Evolutionary conservation across 1,140 invertebrate genomes (phyloP).

Genomic region (Orius insidiosus): DNA sequence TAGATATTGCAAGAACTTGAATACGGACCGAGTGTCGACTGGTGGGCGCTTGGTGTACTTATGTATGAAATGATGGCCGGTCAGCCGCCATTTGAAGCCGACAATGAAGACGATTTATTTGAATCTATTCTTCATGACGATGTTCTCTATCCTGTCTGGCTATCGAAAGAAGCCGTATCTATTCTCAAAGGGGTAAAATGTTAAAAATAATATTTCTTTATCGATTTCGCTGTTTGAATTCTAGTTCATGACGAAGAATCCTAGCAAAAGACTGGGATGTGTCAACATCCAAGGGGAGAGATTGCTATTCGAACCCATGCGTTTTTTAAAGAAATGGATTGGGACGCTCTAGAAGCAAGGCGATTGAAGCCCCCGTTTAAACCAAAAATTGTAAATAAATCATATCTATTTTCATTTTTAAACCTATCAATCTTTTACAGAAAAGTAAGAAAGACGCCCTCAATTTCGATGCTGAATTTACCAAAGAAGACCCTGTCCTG

Average conservation of each 20-base stretch:
- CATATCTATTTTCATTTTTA: neutral
- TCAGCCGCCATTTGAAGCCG: constrained; percentile 97
- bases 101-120: constrained; percentile 98
- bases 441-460: constrained; percentile 93
- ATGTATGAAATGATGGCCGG: constrained; percentile 99
- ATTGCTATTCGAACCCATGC: constrained; percentile 78
- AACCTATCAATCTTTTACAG: constrained; percentile 36
- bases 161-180: constrained; percentile 88
- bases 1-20: constrained; percentile 85
- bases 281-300: constrained; percentile 56
- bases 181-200: constrained; percentile 67
- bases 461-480: constrained; percentile 99
- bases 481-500: constrained; percentile 89
- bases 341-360: constrained; percentile 79
- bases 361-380: constrained; percentile 92
- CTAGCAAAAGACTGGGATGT: constrained; percentile 83
- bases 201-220: neutral
- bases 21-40: constrained; percentile 95
- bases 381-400: constrained; percentile 76
- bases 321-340: constrained; percentile 95
- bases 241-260: constrained; percentile 97
- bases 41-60: constrained; percentile 95
- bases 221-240: neutral
- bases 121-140: constrained; percentile 97
- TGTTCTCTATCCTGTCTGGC: constrained; percentile 95